These are phyloP conservation scores for Thunnus albacares DNA, from an alignment of 2,797 vertebrate genomes.

Conservation along the genomic window DNA sequence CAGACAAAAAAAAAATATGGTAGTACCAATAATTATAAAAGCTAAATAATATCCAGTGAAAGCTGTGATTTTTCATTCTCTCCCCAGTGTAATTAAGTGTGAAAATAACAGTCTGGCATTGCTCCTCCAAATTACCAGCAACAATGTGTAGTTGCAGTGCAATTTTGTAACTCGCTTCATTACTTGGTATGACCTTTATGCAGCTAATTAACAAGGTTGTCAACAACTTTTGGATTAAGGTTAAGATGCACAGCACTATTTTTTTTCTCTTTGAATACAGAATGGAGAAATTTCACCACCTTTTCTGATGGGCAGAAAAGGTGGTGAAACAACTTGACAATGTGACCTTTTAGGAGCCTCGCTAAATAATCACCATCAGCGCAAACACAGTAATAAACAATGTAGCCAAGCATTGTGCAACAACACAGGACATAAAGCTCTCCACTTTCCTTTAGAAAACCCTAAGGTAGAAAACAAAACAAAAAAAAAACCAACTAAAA, in stretches of 20 bases:
- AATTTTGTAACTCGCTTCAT: constrained; percentile 60
- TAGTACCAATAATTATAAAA: background rate
- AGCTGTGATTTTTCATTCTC: constrained; percentile 21
- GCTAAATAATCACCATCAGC: constrained; percentile 34
- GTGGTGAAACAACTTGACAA: constrained; percentile 11
- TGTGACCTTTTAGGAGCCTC: constrained; percentile 43
- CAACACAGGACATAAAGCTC: background rate
- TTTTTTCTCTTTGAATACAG: constrained; percentile 43
- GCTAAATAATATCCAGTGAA: constrained; percentile 7
- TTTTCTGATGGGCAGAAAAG: constrained; percentile 26
- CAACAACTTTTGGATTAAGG: constrained; percentile 58
- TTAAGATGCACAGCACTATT: constrained; percentile 48
- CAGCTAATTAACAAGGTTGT: constrained; percentile 79
- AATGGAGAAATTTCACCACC: background rate
- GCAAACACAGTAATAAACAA: constrained; percentile 14
- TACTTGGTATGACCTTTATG: constrained; percentile 78
- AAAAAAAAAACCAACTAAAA: background rate
- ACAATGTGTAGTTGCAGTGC: constrained; percentile 56
- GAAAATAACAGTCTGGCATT: constrained; percentile 59
- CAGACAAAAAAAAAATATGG: background rate
- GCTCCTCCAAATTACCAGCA: constrained; percentile 55
- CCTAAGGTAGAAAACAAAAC: background rate
- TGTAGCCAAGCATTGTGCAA: background rate
- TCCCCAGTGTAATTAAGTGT: constrained; percentile 49
- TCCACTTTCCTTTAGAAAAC: background rate